A percentile compares a stretch with the other conserved stretches of the same genome.
Conservation (phyloP, 2,888 invertebrate genomes). For the Sinopyrophorus schimmeli region DNA sequence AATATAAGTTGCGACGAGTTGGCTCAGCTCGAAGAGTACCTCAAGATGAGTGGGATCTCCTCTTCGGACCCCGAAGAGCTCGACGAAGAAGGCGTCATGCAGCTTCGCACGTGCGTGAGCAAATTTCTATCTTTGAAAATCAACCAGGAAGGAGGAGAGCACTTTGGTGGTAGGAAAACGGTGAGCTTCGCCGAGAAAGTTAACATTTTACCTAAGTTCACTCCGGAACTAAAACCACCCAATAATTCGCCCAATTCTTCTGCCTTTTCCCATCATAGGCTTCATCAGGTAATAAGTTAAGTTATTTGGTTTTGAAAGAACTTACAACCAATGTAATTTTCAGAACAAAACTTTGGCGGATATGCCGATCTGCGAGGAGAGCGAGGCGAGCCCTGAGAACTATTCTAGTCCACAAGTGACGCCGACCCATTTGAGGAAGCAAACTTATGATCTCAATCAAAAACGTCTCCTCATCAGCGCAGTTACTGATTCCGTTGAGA, state of each 20-base stretch:
- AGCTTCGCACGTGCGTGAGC: constrained; percentile 71
- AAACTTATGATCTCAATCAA: constrained; percentile 59
- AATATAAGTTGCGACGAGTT: constrained; percentile 65
- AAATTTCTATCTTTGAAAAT: constrained; percentile 72
- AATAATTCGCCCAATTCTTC: constrained; percentile 78
- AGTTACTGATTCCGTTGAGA: constrained; percentile 75
- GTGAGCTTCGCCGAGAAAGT: constrained; percentile 76
- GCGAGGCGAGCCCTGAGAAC: constrained; percentile 64
- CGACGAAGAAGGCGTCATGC: constrained; percentile 70
- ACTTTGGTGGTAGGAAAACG: constrained; percentile 68
- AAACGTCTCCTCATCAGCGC: constrained; percentile 72
- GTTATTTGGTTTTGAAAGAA: too few species aligned
- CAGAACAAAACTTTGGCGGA: constrained; percentile 64
- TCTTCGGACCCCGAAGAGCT: constrained; percentile 69
- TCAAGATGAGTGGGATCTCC: constrained; percentile 71
- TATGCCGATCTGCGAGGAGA: constrained; percentile 68
- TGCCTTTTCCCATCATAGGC: constrained; percentile 61
- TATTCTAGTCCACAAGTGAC: constrained; percentile 59
- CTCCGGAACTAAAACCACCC: constrained; percentile 58
- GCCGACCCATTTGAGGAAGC: constrained; percentile 35
- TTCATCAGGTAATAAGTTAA: constrained; percentile 66
- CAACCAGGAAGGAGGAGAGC: constrained; percentile 68
- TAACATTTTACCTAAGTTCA: constrained; percentile 57
- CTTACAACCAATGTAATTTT: constrained; percentile 19
- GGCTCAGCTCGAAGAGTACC: constrained; percentile 70